These are phyloP conservation scores for Odontocolon sp. DNA, from an alignment of 2,888 invertebrate genomes.

Conservation along the genomic window DNA sequence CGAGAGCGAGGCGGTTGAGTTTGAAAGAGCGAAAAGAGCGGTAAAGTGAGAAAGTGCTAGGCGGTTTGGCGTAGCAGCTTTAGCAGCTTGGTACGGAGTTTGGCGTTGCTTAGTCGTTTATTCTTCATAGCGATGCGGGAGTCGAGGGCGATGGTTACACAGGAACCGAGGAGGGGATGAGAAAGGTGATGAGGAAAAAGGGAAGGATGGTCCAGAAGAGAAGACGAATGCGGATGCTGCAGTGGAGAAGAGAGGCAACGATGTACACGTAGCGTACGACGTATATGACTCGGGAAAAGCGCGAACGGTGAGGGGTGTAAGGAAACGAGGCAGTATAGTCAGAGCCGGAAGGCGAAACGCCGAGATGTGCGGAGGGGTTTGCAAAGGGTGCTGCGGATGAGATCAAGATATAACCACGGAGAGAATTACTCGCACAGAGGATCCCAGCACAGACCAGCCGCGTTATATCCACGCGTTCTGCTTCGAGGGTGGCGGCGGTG, in stretches of 20 bases:
- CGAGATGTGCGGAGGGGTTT: constrained; percentile 51
- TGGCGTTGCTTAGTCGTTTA: too few relatives aligned
- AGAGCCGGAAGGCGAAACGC: constrained; percentile 7
- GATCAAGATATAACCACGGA: constrained; percentile 78
- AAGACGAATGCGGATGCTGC: too few relatives aligned
- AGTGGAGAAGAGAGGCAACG: too few relatives aligned
- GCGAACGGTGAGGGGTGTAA: constrained; percentile 19
- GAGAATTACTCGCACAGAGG: constrained; percentile 74
- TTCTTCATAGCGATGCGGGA: too few relatives aligned
- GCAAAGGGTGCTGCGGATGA: constrained; percentile 63
- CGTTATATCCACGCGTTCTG: constrained; percentile 70
- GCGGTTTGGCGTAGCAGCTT: too few relatives aligned
- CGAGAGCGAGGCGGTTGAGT: not conserved
- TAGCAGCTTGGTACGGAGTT: too few relatives aligned
- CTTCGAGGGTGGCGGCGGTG: constrained; percentile 59
- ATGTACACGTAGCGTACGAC: too few relatives aligned
- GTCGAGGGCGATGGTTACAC: too few relatives aligned
- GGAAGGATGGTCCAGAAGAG: too few relatives aligned
- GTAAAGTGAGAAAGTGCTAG: too few relatives aligned
- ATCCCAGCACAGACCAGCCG: constrained; percentile 60
- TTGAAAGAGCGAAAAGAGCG: not conserved
- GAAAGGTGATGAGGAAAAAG: too few relatives aligned
- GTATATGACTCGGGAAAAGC: constrained; percentile 44
- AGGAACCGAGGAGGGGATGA: too few relatives aligned
- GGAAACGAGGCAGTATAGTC: not conserved